phyloP scores from a whole-genome alignment of 1,140 invertebrate genomes.

The Penaeus indicus region DNA sequence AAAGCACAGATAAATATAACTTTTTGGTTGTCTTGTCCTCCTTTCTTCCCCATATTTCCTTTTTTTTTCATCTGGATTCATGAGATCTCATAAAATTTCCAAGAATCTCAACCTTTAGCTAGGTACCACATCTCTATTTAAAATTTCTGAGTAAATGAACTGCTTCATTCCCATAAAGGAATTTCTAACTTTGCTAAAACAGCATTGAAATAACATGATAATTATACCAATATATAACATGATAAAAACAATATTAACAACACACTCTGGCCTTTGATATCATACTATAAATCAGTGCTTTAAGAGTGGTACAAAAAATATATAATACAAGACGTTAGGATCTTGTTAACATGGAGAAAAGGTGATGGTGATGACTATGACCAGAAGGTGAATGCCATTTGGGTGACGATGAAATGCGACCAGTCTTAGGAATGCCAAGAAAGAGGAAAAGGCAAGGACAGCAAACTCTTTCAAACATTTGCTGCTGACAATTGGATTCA shows the following conservation, averaged over 20 bases:
- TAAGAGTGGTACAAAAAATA: constrained; percentile 62
- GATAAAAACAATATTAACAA: constrained; percentile 61
- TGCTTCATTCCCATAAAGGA: constrained; percentile 51
- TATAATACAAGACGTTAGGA: constrained; percentile 52
- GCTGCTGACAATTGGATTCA: too few relatives aligned
- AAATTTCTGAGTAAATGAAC: constrained; percentile 32
- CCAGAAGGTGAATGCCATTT: constrained; percentile 47
- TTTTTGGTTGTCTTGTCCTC: not conserved
- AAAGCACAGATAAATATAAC: not conserved
- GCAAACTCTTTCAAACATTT: too few relatives aligned
- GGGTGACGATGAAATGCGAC: constrained; percentile 53
- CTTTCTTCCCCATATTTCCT: not conserved
- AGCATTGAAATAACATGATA: constrained; percentile 58
- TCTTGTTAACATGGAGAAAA: constrained; percentile 54
- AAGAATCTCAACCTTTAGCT: too few relatives aligned
- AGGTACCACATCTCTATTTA: constrained; percentile 21
- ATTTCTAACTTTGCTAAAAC: constrained; percentile 61
- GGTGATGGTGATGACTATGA: constrained; percentile 42
- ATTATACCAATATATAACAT: constrained; percentile 62
- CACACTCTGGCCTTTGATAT: constrained; percentile 61
- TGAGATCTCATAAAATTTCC: too few relatives aligned
- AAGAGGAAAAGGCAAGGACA: not conserved
- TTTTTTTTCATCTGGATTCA: not conserved
- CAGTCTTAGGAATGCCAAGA: constrained; percentile 36
- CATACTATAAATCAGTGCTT: constrained; percentile 61